Evolutionary conservation across 2,797 vertebrate species (phyloP), one percentile per base, ranked within the genome.

Genomic region (Sebastes oblongus): DNA sequence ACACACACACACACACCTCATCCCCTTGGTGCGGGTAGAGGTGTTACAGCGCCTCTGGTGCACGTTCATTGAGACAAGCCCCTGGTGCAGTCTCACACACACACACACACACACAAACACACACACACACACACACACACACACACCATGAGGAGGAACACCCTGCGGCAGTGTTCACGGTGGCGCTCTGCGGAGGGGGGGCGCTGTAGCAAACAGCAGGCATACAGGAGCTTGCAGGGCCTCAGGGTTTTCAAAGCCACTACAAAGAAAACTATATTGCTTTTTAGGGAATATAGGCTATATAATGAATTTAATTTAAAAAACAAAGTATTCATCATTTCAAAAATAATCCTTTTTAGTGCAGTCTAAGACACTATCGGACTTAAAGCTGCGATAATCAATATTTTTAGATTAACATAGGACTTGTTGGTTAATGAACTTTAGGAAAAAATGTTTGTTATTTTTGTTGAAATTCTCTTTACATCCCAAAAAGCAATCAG

Each of bases 141-240:
- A 55, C 52, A 55, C 22, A 55, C 46, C 61, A 46, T 22, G 16
- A 29, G 58, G 64, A 72, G 56, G 54, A 79, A 25, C 50, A 82
- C 46, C 68, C 60, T 80, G 81, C 50, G 2, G 77, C 62, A 65
- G 66, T 67, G 56, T 60, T 73, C 32, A 30, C 2, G 54, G 18
- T 18, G 69, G 24, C 16, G 1, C 70, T 66, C 77, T 70, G 30
- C 4, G 2, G 16, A 20, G 62, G 46, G 46, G 46, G 46, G 46
- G 46, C n/a, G 24, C 66, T 78, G 66, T 66, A 50, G 66, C 70
- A 70, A 36, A 50, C 74, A 81, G 80, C 66, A 75, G 36, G 54
- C 27, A 39, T 11, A 14, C 68, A 46, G 61, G 50, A 62, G 14
- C 55, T 62, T 16, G 16, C 13, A 55, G 54, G 30, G 22, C 56